phyloP scores from a whole-genome alignment of 2,797 vertebrate species.

The Alauda arvensis region DNA sequence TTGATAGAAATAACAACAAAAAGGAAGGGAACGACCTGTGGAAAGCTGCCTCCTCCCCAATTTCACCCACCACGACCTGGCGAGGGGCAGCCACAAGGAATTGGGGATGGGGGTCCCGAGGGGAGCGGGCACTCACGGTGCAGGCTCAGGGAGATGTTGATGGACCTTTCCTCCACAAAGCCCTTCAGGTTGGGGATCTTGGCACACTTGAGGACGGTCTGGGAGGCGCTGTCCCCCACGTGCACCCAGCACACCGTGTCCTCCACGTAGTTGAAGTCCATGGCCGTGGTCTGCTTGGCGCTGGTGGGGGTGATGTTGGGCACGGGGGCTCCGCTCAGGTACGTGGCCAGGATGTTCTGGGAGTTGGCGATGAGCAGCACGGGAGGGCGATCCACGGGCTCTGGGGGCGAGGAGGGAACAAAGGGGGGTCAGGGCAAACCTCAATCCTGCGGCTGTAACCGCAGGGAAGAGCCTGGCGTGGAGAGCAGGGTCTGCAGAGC shows the following conservation, averaged over 20 bases:
- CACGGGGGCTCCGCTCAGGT: slow-evolving; percentile 80
- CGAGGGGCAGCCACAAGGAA: rapidly evolving
- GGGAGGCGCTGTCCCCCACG: slow-evolving; percentile 85
- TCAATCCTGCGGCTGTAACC: rapidly evolving
- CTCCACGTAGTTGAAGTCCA: slow-evolving; percentile 92
- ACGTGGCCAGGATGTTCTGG: slow-evolving; percentile 91
- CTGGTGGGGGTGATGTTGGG: slow-evolving; percentile 84
- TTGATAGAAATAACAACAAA: background rate
- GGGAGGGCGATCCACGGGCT: slow-evolving; percentile 89
- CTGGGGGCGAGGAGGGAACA: slow-evolving; percentile 62
- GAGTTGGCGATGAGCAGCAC: slow-evolving; percentile 93
- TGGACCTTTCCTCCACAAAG: slow-evolving; percentile 83
- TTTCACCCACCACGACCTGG: background rate
- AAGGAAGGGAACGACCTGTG: background rate
- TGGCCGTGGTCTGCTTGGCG: slow-evolving; percentile 93
- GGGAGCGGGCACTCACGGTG: slow-evolving; percentile 83
- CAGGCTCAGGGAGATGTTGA: slow-evolving; percentile 95
- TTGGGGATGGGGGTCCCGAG: background rate
- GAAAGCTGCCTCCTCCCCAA: background rate
- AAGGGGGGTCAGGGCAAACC: background rate
- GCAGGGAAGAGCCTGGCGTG: background rate
- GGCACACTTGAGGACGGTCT: slow-evolving; percentile 91
- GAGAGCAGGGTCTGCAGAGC: rapidly evolving
- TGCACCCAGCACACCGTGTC: slow-evolving; percentile 96
- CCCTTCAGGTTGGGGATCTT: slow-evolving; percentile 88